Evolutionary conservation across 2,888 invertebrate species (phyloP).

Genomic region (Drosophila suboccidentalis): DNA sequence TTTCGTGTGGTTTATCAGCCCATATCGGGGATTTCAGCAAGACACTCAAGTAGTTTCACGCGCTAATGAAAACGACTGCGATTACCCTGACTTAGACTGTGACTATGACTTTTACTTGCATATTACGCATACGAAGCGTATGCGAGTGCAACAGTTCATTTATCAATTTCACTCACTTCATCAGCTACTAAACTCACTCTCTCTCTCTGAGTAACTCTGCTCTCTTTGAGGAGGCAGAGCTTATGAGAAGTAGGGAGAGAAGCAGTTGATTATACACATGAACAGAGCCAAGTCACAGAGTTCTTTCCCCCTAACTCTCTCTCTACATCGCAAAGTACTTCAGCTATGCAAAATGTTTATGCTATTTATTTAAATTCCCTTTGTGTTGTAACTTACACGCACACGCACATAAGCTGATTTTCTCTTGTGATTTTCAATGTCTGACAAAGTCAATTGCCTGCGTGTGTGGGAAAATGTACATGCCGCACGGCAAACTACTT

Average conservation of each 20-base stretch:
- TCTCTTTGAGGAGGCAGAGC: background rate
- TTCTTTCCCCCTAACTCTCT: background rate
- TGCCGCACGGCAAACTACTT: conserved; percentile 58
- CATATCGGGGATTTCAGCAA: conserved; percentile 48
- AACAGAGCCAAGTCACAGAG: conserved; percentile 29
- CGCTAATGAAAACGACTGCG: conserved; percentile 46
- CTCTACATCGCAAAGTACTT: conserved; percentile 14
- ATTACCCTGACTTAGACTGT: conserved; percentile 22
- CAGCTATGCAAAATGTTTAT: conserved; percentile 54
- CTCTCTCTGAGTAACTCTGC: conserved; percentile 21
- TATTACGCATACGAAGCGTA: conserved; percentile 40
- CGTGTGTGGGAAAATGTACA: conserved; percentile 30
- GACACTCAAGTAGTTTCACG: conserved; percentile 48
- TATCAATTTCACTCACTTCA: conserved; percentile 63
- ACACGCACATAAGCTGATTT: conserved; percentile 43
- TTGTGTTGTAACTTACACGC: conserved; percentile 25
- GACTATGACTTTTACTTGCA: conserved; percentile 21
- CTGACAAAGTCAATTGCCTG: conserved; percentile 32
- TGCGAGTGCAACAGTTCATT: conserved; percentile 30
- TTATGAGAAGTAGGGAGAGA: background rate
- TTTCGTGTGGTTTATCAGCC: conserved; percentile 58
- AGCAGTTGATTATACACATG: conserved; percentile 61
- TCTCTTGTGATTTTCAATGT: conserved; percentile 57
- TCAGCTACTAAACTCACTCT: conserved; percentile 29
- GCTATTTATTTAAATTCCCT: conserved; percentile 77